Conservation (phyloP, 2,888 invertebrate genomes). For the Morpho deidamia region DNA sequence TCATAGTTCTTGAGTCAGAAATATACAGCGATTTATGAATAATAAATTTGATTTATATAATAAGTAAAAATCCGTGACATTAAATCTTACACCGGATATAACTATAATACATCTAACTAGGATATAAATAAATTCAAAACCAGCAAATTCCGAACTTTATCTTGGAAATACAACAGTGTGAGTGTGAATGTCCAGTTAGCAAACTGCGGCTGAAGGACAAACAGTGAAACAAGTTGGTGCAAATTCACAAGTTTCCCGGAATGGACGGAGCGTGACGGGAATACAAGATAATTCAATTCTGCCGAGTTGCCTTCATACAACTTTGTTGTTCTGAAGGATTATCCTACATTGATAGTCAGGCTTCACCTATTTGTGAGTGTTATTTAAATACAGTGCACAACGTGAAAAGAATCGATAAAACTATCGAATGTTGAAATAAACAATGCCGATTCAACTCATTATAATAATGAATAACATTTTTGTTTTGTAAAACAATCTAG, state of each 20-base stretch:
- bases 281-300: slow-evolving; percentile 15
- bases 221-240: slow-evolving; percentile 17
- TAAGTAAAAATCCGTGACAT: no score
- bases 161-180: background rate
- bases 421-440: background rate
- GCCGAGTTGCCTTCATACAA: slow-evolving; percentile 9
- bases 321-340: slow-evolving; percentile 12
- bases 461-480: no score
- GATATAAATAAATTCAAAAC: background rate
- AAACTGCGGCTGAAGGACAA: slow-evolving; percentile 14
- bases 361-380: background rate
- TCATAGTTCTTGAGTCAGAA: no score
- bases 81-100: no score
- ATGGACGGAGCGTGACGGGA: slow-evolving; percentile 15
- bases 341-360: slow-evolving; percentile 2
- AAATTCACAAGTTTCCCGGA: slow-evolving; percentile 18
- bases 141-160: background rate
- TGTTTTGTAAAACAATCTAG: no score
- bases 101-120: no score
- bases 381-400: background rate
- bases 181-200: slow-evolving; percentile 13
- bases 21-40: no score
- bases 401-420: background rate
- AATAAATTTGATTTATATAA: no score
- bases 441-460: no score